Evolutionary conservation across 2,113 vertebrate genomes (phyloP).

Genomic region (Podocnemis expansa): DNA sequence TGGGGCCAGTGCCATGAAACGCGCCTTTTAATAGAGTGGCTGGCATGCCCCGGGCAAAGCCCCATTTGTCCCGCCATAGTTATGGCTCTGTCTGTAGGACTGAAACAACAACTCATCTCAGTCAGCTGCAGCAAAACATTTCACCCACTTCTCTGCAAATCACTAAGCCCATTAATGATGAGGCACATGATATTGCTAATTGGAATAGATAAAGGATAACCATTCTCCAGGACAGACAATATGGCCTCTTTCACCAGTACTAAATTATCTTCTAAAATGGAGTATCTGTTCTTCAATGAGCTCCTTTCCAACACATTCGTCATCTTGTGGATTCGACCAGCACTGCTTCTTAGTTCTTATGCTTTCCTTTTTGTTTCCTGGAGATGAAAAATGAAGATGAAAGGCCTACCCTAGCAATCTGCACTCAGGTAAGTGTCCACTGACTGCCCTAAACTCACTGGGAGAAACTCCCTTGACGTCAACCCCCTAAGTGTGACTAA

Average conservation of each 20-base stretch:
- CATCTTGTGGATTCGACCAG: rapidly evolving
- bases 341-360: rapidly evolving
- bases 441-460: not conserved
- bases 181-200: rapidly evolving
- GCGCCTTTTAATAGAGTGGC: too few relatives aligned
- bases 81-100: too few relatives aligned
- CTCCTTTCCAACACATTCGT: rapidly evolving
- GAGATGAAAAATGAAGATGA: not conserved
- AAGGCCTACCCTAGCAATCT: not conserved
- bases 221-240: not conserved
- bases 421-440: not conserved
- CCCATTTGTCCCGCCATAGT: too few relatives aligned
- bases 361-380: not conserved
- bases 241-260: rapidly evolving
- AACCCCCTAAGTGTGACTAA: not conserved
- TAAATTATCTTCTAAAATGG: not conserved
- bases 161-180: not conserved
- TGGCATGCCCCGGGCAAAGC: too few relatives aligned
- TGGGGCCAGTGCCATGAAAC: too few relatives aligned
- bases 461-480: not conserved
- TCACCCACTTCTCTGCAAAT: not conserved
- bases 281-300: not conserved
- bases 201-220: not conserved
- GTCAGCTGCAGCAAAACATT: not conserved
- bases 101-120: not conserved